Percentiles rank a stretch among this genome's conserved stretches.
Conservation (phyloP, 2,888 invertebrate genomes). For the Apamea crenata region DNA sequence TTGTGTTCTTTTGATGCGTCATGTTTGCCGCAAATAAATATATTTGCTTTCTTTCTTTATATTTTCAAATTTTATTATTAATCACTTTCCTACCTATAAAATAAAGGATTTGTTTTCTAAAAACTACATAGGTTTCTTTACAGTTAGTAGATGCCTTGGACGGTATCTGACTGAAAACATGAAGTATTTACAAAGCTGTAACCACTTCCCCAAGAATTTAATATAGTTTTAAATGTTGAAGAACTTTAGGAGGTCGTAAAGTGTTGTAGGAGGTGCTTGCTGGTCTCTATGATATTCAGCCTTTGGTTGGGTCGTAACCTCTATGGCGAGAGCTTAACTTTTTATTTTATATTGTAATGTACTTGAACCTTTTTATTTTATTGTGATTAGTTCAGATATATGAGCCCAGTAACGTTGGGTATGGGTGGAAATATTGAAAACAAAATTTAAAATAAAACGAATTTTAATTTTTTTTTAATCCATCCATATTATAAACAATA, state of each 20-base stretch:
- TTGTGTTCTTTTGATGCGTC: too few relatives aligned
- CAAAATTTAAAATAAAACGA: background rate
- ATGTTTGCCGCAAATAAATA: too few relatives aligned
- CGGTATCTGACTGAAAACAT: background rate
- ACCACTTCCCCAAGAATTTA: conserved; percentile 44
- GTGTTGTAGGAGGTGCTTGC: conserved; percentile 27
- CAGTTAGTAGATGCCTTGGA: background rate
- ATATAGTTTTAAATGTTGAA: conserved; percentile 59
- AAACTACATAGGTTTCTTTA: background rate
- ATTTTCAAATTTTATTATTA: too few relatives aligned
- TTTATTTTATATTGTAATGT: conserved; percentile 47
- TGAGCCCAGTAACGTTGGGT: background rate
- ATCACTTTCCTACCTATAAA: too few relatives aligned
- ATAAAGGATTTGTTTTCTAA: background rate
- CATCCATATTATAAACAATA: background rate
- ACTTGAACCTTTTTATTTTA: conserved; percentile 36
- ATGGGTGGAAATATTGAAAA: background rate
- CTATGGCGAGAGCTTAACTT: conserved; percentile 12
- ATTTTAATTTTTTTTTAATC: too few relatives aligned
- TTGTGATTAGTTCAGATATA: conserved; percentile 44
- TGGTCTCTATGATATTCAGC: conserved; percentile 38
- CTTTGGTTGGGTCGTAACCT: conserved; percentile 47
- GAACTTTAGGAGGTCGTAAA: conserved; percentile 58
- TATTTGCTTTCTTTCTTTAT: too few relatives aligned
- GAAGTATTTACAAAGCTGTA: conserved; percentile 12